Conservation (phyloP, 2,113 vertebrate species). For the Prietella phreatophila region DNA sequence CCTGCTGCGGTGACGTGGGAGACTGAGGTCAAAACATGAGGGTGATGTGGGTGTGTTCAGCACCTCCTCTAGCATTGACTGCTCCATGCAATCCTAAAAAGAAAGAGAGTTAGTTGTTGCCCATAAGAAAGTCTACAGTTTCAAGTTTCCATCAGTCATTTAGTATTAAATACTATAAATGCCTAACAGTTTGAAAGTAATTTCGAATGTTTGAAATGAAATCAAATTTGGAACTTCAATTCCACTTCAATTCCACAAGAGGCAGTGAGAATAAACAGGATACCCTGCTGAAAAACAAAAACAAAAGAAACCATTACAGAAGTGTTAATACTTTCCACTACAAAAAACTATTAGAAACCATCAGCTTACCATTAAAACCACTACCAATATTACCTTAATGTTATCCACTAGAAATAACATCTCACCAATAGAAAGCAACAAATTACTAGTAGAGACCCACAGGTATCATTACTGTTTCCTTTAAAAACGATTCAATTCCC, state of each 20-base stretch:
- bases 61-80: slow-evolving; percentile 67
- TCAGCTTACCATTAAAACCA: too few species aligned
- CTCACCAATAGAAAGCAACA: too few species aligned
- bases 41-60: slow-evolving; percentile 63
- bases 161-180: too few species aligned
- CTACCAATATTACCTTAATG: too few species aligned
- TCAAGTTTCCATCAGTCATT: background rate
- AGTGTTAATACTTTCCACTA: too few species aligned
- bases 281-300: background rate
- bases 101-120: background rate
- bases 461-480: too few species aligned
- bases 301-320: too few species aligned
- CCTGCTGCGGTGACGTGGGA: slow-evolving; percentile 66
- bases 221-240: background rate
- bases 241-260: background rate
- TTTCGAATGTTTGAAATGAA: background rate
- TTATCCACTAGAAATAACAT: too few species aligned
- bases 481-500: too few species aligned
- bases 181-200: too few species aligned
- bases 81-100: slow-evolving; percentile 61
- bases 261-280: background rate
- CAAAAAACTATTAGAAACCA: too few species aligned
- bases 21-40: slow-evolving; percentile 54
- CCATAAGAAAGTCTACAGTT: background rate
- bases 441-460: too few species aligned